A percentile compares a stretch with the other conserved stretches of the same genome.
phyloP scores from a whole-genome alignment of 2,888 invertebrate genomes.

The Dryadula phaetusa region DNA sequence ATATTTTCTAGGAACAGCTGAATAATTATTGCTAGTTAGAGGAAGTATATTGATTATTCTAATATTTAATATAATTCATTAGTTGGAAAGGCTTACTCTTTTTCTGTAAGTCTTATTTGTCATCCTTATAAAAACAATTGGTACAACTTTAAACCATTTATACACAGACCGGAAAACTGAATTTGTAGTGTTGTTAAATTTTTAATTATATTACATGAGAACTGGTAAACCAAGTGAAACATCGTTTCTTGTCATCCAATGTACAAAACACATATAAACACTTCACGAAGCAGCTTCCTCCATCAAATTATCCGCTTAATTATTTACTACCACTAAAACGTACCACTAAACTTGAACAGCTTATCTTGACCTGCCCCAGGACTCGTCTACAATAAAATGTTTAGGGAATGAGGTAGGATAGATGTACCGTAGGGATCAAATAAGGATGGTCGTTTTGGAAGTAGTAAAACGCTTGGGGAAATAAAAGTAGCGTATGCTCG shows the following conservation, averaged over 20 bases:
- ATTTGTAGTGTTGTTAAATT: background rate
- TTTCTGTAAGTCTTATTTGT: no score
- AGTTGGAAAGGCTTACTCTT: no score
- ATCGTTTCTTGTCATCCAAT: constrained; percentile 61
- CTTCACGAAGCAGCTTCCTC: constrained; percentile 65
- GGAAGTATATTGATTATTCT: no score
- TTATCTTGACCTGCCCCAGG: constrained; percentile 63
- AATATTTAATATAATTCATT: no score
- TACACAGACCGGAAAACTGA: background rate
- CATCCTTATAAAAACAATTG: no score
- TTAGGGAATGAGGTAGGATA: constrained; percentile 50
- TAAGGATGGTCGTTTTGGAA: constrained; percentile 62
- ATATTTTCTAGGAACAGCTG: no score
- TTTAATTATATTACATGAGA: background rate
- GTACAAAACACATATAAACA: constrained; percentile 69
- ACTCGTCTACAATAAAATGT: constrained; percentile 48
- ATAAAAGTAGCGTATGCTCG: constrained; percentile 66
- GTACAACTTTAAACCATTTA: background rate
- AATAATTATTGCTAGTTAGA: no score
- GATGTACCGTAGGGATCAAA: constrained; percentile 62
- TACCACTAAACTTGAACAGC: constrained; percentile 65
- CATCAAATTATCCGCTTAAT: constrained; percentile 82
- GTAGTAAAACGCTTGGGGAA: constrained; percentile 73
- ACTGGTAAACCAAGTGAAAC: background rate
- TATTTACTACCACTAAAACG: constrained; percentile 82